A percentile compares a stretch with the other conserved stretches of the same genome.
Conservation (phyloP, 2,797 vertebrate genomes). For the Carcharodon carcharias region DNA sequence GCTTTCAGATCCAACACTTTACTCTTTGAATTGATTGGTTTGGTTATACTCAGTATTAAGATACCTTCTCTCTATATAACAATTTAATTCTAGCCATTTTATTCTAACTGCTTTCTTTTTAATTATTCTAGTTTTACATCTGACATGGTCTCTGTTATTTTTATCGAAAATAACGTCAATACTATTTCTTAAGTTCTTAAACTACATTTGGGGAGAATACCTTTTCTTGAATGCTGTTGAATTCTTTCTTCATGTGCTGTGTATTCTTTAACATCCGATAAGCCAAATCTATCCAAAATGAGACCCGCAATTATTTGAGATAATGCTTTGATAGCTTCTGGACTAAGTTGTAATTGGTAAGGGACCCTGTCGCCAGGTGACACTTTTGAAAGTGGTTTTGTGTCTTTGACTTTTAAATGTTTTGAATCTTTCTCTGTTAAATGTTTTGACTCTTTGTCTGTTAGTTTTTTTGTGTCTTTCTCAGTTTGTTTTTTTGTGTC, state of each 20-base stretch:
- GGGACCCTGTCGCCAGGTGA: background rate
- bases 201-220: background rate
- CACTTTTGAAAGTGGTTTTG: background rate
- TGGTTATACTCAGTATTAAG: background rate
- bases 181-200: background rate
- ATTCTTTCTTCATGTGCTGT: background rate
- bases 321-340: slow-evolving; percentile 5
- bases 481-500: background rate
- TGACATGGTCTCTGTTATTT: background rate
- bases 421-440: background rate
- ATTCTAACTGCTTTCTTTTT: background rate
- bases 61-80: too few relatives aligned
- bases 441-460: background rate
- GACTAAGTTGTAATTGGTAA: slow-evolving; percentile 11
- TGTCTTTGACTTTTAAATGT: slow-evolving; percentile 12
- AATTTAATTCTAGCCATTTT: background rate
- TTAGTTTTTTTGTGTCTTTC: background rate
- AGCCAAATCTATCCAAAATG: slow-evolving; percentile 15
- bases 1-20: background rate
- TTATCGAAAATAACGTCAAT: background rate
- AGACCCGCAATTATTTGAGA: background rate
- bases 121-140: background rate
- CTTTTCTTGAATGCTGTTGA: background rate
- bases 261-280: background rate
- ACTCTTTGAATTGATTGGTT: background rate